Conservation (phyloP, 2,797 vertebrate species). For the Myotis myotis region DNA sequence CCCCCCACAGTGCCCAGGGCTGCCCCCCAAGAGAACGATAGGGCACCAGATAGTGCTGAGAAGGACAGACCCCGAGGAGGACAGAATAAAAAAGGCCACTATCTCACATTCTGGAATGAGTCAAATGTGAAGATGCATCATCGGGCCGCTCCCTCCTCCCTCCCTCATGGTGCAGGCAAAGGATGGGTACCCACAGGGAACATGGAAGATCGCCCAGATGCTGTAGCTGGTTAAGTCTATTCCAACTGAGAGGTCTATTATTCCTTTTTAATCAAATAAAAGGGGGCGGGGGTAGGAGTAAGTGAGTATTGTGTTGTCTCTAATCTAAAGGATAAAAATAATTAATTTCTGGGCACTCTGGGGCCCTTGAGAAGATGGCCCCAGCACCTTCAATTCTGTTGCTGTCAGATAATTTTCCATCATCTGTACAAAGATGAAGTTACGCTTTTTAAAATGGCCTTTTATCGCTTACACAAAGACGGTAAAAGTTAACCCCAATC, state of each 20-base stretch:
- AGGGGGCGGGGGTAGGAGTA: neutral
- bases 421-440: conserved; percentile 66
- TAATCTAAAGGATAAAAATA: conserved; percentile 65
- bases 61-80: neutral
- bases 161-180: rapidly evolving
- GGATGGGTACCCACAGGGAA: rapidly evolving
- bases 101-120: neutral
- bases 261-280: neutral
- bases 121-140: rapidly evolving
- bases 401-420: conserved; percentile 67
- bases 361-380: conserved; percentile 47
- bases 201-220: neutral
- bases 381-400: conserved; percentile 59
- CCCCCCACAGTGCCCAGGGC: neutral
- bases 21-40: neutral
- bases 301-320: neutral
- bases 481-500: conserved; percentile 79
- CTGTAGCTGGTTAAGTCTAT: neutral
- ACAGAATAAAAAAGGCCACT: neutral
- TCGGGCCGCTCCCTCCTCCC: rapidly evolving
- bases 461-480: conserved; percentile 79
- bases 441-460: conserved; percentile 66
- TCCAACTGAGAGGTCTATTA: neutral
- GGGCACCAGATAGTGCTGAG: neutral
- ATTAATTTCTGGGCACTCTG: conserved; percentile 42